phyloP scores from a whole-genome alignment of 2,888 invertebrate genomes.

The Agrochola macilenta region DNA sequence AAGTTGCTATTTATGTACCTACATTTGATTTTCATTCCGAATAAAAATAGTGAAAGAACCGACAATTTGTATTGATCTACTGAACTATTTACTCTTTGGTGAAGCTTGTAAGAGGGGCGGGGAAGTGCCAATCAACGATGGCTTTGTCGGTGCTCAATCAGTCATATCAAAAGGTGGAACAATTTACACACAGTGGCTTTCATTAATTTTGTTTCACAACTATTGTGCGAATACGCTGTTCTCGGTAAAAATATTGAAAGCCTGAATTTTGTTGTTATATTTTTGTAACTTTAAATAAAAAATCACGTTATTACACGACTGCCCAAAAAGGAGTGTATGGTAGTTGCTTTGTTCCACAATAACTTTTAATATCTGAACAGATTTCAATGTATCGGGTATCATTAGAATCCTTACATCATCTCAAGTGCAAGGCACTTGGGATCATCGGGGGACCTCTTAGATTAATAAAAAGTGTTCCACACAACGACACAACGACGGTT shows the following conservation, averaged over 20 bases:
- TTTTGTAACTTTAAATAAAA: neutral
- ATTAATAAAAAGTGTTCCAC: too few species aligned
- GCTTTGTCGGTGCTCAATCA: slow-evolving; percentile 56
- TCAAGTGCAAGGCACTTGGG: too few species aligned
- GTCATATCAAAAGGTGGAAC: slow-evolving; percentile 49
- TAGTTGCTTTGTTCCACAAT: too few species aligned
- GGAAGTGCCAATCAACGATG: slow-evolving; percentile 55
- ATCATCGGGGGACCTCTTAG: too few species aligned
- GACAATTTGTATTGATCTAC: slow-evolving; percentile 18
- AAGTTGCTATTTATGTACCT: neutral
- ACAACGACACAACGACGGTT: too few species aligned
- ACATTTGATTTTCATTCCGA: neutral
- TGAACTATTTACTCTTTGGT: neutral
- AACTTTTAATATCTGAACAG: too few species aligned
- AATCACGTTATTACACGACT: neutral
- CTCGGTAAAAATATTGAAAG: neutral
- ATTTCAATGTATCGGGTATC: too few species aligned
- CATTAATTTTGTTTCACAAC: slow-evolving; percentile 29
- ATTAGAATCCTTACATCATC: too few species aligned
- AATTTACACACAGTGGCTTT: slow-evolving; percentile 27
- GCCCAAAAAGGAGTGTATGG: too few species aligned
- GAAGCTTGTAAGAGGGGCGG: slow-evolving; percentile 13
- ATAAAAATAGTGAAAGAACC: neutral
- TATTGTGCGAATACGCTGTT: neutral
- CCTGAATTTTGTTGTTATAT: neutral